phyloP scores from a whole-genome alignment of 2,113 vertebrate genomes.

The Hystrix cristata region DNA sequence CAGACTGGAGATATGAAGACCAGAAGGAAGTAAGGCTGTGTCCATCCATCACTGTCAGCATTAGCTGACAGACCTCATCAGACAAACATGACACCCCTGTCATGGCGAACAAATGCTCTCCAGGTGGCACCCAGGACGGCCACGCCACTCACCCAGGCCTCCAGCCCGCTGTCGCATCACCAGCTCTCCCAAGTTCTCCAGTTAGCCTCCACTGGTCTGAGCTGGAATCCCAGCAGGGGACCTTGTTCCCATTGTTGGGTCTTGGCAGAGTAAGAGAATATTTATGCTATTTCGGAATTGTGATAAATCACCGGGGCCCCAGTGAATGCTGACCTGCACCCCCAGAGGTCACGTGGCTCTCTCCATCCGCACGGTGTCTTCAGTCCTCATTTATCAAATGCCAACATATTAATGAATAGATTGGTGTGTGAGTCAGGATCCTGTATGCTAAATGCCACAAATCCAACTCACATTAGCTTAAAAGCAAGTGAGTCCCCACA shows the following conservation, averaged over 20 bases:
- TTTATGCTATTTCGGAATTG: background rate
- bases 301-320: background rate
- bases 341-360: background rate
- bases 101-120: background rate
- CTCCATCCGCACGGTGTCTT: too few relatives aligned
- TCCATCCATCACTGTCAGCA: background rate
- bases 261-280: background rate
- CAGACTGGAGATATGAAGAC: fast-evolving
- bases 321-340: background rate
- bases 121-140: background rate
- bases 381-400: background rate
- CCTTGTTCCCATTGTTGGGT: background rate
- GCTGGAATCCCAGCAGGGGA: background rate
- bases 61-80: background rate
- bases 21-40: background rate
- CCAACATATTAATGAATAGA: background rate
- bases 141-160: too few relatives aligned
- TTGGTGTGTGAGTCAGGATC: background rate
- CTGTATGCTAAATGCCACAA: background rate
- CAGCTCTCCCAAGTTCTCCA: background rate
- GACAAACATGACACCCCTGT: fast-evolving
- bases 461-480: background rate
- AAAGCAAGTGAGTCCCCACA: background rate
- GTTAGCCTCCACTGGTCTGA: background rate
- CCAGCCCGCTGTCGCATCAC: background rate